A percentile compares a stretch with the other conserved stretches of the same genome.
Evolutionary conservation across 1,140 invertebrate genomes (phyloP).

Genomic region (Nasonia vitripennis): DNA sequence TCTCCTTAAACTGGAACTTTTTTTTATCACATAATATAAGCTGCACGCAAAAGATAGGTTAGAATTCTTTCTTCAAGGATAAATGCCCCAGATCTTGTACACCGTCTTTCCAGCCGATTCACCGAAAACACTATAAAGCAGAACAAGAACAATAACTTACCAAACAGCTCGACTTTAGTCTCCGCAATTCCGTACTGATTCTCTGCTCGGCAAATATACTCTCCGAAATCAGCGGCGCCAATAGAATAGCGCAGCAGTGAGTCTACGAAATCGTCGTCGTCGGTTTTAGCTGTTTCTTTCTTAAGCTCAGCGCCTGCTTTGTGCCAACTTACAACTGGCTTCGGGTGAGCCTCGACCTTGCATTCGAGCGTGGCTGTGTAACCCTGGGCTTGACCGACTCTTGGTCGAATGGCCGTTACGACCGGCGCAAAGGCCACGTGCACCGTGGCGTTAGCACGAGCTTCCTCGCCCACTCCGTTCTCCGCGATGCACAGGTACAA

Average conservation of each 20-base stretch:
- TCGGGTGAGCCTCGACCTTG: conserved; percentile 36
- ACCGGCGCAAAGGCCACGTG: conserved; percentile 30
- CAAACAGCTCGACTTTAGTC: conserved; percentile 47
- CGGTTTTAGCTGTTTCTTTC: background rate
- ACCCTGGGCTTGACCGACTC: conserved; percentile 38
- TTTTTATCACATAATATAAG: too few species aligned
- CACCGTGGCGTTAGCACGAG: conserved; percentile 11
- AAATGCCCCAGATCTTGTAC: background rate
- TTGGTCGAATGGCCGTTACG: conserved; percentile 34
- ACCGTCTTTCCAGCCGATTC: background rate
- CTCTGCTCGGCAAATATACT: conserved; percentile 40
- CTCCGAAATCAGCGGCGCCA: conserved; percentile 4
- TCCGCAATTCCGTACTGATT: conserved; percentile 30
- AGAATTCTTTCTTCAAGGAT: background rate
- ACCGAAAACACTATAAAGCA: background rate
- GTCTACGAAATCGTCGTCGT: conserved; percentile 21
- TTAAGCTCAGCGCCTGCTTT: background rate
- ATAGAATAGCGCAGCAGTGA: conserved; percentile 11
- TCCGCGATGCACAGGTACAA: conserved; percentile 39
- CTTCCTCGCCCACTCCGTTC: conserved; percentile 35
- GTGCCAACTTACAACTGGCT: conserved; percentile 27
- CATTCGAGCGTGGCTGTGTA: conserved; percentile 40
- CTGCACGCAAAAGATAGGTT: too few species aligned
- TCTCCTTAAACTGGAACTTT: background rate
- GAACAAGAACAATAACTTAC: conserved; percentile 24